Base-by-base conservation (phyloP, 2,888 invertebrate species). In the Lasioglossum vierecki region DNA sequence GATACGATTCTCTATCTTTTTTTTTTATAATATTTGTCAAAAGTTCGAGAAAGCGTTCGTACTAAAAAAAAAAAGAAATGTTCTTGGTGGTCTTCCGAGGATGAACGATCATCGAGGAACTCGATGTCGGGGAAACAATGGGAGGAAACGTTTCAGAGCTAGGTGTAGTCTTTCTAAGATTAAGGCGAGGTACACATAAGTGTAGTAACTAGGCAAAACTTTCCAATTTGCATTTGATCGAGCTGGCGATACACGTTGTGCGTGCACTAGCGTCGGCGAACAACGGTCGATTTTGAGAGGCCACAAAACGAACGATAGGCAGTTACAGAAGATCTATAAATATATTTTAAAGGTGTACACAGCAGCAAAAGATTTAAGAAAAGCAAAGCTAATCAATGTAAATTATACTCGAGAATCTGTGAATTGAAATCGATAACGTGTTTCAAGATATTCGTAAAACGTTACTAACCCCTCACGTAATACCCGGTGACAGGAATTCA, bases 181-280 rank as follows among this genome's bases (percentile, higher is more conserved):
- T 83, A 84, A 84, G 71, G 74, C 57, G 85, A 85, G 88, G 83
- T 77, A 74, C 82, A 13, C 70, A 44, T 82, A 78, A 88, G 79
- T 73, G 81, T 83, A 90, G 84, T 91, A 92, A 89, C 84, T 92
- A 90, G 87, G 83, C 22, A 85, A 88, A 88, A 82, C 85, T 89
- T 84, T 66, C 18, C 22, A 60, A 88, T 85, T 44, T 79, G 87
- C 88, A 90, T 80, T 90, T 88, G 78, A 84, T 88, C 82, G 73
- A 88, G 85, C 66, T 79, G 82, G 84, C 85, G 77, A 84, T 86
- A 88, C 68, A 68, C 72, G 74, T 80, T 44, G 76, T 53, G 60
- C 79, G 76, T 53, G 60, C 79, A 77, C 83, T 85, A 76, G 73
- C 80, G 75, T 84, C 86, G 77, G 80, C 41, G 18, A 76, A 82